phyloP scores from a whole-genome alignment of 2,113 vertebrate genomes.

The Caranx ignobilis region DNA sequence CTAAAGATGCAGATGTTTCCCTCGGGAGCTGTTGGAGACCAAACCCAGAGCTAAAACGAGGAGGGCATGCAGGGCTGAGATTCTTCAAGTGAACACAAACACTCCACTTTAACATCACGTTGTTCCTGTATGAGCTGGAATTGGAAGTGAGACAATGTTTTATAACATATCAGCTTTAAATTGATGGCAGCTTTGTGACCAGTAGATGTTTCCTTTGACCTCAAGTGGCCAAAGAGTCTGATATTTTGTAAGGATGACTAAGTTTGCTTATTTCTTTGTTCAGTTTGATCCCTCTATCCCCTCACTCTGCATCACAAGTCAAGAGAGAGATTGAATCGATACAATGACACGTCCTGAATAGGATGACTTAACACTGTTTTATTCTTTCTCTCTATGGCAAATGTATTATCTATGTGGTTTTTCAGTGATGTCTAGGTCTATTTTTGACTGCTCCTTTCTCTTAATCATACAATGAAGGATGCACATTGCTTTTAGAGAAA shows the following conservation, averaged over 20 bases:
- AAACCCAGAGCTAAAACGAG: no score
- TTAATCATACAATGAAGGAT: constrained; percentile 56
- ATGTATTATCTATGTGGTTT: constrained; percentile 19
- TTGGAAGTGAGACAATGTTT: no score
- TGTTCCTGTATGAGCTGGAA: no score
- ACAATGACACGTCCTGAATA: constrained; percentile 6
- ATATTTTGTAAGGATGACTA: not conserved
- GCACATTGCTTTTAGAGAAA: constrained; percentile 11
- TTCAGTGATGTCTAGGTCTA: constrained; percentile 4
- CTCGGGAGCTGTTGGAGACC: no score
- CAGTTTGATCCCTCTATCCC: not conserved
- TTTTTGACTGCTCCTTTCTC: constrained; percentile 37
- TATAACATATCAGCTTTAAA: not conserved
- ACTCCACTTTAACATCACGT: no score
- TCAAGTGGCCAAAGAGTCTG: not conserved
- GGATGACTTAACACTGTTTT: not conserved
- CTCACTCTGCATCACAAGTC: no score
- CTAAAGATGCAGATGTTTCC: no score
- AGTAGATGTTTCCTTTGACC: not conserved
- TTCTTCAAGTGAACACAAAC: no score
- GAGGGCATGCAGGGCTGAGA: no score
- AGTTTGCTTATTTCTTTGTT: not conserved
- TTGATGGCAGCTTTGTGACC: no score
- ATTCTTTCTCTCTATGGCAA: constrained; percentile 10
- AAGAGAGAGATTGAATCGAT: constrained; percentile 8